Conservation (phyloP, 2,888 invertebrate species). For the Epirrhoe alternata region DNA sequence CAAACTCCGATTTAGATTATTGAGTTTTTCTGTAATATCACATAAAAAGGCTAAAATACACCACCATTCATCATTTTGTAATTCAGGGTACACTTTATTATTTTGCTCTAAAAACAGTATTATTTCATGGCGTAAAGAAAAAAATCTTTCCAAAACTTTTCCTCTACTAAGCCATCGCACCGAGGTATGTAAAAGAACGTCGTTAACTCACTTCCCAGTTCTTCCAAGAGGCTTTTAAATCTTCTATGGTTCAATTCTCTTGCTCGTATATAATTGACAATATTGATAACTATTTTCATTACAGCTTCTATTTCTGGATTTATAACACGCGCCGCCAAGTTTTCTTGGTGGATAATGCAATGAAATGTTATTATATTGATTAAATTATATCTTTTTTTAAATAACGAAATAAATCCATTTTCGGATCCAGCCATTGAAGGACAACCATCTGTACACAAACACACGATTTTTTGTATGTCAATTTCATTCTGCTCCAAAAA, state of each 20-base stretch:
- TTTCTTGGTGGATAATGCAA: too few relatives aligned
- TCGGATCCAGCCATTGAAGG: too few relatives aligned
- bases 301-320: neutral
- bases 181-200: neutral
- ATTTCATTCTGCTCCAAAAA: too few relatives aligned
- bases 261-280: conserved; percentile 1
- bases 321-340: too few relatives aligned
- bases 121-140: conserved; percentile 1
- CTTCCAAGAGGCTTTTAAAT: neutral
- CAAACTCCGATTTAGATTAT: neutral
- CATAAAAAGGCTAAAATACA: neutral
- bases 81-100: neutral
- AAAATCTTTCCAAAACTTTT: neutral
- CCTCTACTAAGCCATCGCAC: conserved; percentile 1
- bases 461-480: too few relatives aligned
- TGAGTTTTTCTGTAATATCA: too few relatives aligned
- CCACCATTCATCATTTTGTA: neutral
- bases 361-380: too few relatives aligned
- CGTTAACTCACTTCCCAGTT: neutral
- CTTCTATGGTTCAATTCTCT: neutral
- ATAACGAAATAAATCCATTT: too few relatives aligned
- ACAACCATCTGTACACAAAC: too few relatives aligned
- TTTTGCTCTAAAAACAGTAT: neutral
- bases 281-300: neutral
- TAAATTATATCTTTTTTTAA: too few relatives aligned